Evolutionary conservation across 2,888 invertebrate species (phyloP), one percentile per base, ranked within the genome.

Genomic region (Frankliniella intonsa): DNA sequence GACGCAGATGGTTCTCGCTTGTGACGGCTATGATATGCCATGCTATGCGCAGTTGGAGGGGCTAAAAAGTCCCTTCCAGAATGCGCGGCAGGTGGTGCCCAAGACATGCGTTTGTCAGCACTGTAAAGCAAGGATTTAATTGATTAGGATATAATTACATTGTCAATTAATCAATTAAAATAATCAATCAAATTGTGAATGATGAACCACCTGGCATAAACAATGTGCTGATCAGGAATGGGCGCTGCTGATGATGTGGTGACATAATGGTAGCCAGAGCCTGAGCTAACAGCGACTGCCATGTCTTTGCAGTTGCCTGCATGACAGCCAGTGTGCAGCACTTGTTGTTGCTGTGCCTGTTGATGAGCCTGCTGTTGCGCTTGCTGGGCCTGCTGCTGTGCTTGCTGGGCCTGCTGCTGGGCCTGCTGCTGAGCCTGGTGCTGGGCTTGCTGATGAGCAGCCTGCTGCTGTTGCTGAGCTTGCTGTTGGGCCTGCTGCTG

Each of bases 21-120:
- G 88, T 88, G 88, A 84, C 84, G 80, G 89, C 88, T 82, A 90
- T 90, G 85, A 89, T 90, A 84, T 89, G 89, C 86, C 90, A 90
- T 85, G 89, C 89, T 84, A 22, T 76, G 69, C 25, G 69, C 69
- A 3, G 69, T 3, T 8, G 69, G 69, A 0, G 69, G 69, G 87
- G 88, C 69, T 25, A 76, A 10, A 22, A 76, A 76, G 25, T 76
- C 85, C 80, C 90, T 80, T 87, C 88, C 85, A 87, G 89, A 81
- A 84, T 87, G 87, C 3, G 87, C 87, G 65, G 86, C 86, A 51
- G 87, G 87, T 27, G 87, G 87, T 80, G 91, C 90, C 90, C 91
- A 91, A 19, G 91, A 90, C 22, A 91, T 89, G 79, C 91, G 88
- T 85, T 91, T 91, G 84, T 91, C 91, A 81, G 89, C 88, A 80